Conservation (phyloP, 2,888 invertebrate genomes). For the Anagyrus pseudococci region DNA sequence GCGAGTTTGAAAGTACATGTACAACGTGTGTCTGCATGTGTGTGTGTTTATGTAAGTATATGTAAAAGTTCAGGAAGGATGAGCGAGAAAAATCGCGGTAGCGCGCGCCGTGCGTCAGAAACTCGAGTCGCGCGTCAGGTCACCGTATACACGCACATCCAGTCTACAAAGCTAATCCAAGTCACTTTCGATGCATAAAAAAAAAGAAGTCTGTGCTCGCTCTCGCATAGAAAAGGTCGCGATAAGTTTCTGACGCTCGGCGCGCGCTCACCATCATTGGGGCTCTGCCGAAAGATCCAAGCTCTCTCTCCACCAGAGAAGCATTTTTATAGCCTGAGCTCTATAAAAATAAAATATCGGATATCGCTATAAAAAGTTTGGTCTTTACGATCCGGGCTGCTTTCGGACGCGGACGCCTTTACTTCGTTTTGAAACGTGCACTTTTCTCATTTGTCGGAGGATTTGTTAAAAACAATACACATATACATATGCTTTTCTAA, state of each 20-base stretch:
- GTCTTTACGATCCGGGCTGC: conserved; percentile 11
- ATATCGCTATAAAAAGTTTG: conserved; percentile 26
- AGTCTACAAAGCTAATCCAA: conserved; percentile 26
- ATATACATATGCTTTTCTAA: no score
- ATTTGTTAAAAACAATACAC: not conserved
- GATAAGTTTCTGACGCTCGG: conserved; percentile 15
- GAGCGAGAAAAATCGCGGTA: conserved; percentile 2
- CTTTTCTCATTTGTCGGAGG: not conserved
- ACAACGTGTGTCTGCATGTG: conserved; percentile 2
- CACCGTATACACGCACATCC: conserved; percentile 27
- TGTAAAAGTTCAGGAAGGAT: conserved; percentile 21
- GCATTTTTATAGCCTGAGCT: conserved; percentile 19
- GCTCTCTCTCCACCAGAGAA: conserved; percentile 28
- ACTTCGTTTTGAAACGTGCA: conserved; percentile 15
- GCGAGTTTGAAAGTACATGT: not conserved
- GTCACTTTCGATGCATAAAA: conserved; percentile 4
- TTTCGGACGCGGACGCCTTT: conserved; percentile 3
- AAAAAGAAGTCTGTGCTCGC: conserved; percentile 7
- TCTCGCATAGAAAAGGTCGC: conserved; percentile 19
- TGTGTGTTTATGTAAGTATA: conserved; percentile 26
- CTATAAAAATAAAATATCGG: conserved; percentile 30
- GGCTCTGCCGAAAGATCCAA: conserved; percentile 21
- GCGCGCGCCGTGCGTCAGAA: not conserved
- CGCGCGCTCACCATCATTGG: not conserved
- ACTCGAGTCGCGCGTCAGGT: conserved; percentile 43